Conservation (phyloP, 2,113 vertebrate genomes). For the Hypocryptadius cinnamomeus region DNA sequence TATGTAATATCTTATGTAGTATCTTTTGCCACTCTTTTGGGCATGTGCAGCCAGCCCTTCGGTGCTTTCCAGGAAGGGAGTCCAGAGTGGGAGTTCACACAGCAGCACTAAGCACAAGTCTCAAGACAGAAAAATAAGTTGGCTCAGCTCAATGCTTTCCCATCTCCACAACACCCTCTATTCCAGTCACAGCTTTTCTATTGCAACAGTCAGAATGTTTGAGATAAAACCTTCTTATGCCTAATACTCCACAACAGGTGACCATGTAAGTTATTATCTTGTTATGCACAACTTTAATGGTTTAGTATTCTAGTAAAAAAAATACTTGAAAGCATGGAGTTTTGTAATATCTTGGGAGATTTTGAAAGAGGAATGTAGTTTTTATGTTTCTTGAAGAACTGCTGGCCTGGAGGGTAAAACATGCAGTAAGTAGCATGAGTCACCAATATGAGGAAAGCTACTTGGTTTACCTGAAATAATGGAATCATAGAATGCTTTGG, state of each 20-base stretch:
- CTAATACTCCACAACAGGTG: background rate
- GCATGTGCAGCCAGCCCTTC: background rate
- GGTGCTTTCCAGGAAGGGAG: background rate
- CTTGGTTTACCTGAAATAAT: background rate
- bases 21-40: fast-evolving
- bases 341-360: background rate
- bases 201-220: background rate
- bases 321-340: background rate
- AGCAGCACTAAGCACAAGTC: background rate
- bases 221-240: background rate
- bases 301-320: background rate
- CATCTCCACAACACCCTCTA: background rate
- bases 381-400: background rate
- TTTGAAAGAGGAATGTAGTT: background rate
- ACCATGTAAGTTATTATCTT: background rate
- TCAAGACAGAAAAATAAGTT: background rate
- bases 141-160: background rate
- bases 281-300: background rate
- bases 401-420: background rate
- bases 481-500: background rate
- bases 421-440: background rate
- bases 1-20: too few relatives aligned
- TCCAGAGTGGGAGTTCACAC: background rate
- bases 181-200: background rate
- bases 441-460: background rate